phyloP scores from a whole-genome alignment of 1,140 invertebrate species.

The Drosophila serrata region DNA sequence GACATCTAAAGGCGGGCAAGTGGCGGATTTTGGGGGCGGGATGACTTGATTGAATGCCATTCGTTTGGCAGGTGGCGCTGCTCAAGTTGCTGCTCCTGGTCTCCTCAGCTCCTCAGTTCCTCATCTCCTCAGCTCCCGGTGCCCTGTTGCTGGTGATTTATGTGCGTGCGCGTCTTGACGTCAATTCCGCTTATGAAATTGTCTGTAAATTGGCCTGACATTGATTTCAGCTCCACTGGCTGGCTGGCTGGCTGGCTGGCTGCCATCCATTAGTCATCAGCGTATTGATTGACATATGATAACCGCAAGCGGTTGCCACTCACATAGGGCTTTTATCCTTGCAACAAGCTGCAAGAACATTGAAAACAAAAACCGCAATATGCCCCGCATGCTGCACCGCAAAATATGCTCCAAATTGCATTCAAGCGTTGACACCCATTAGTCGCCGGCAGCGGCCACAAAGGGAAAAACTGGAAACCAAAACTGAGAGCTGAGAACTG shows the following conservation, averaged over 20 bases:
- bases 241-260: conserved; percentile 15
- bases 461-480: conserved; percentile 22
- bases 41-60: conserved; percentile 70
- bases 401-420: conserved; percentile 81
- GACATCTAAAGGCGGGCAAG: conserved; percentile 8
- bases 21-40: background rate
- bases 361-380: conserved; percentile 36
- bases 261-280: conserved; percentile 64
- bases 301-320: conserved; percentile 58
- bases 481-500: conserved; percentile 7
- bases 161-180: conserved; percentile 48
- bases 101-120: background rate
- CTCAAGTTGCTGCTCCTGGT: conserved; percentile 6
- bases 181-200: conserved; percentile 65
- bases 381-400: conserved; percentile 37
- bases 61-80: conserved; percentile 45
- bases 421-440: conserved; percentile 79
- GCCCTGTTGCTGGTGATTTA: conserved; percentile 46
- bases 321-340: conserved; percentile 53
- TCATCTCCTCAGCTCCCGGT: background rate
- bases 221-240: conserved; percentile 47
- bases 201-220: conserved; percentile 68
- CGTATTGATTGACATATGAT: conserved; percentile 78
- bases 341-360: conserved; percentile 31
- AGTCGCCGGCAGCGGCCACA: conserved; percentile 39